Conservation (phyloP, 2,888 invertebrate genomes). For the Hydriomena furcata region DNA sequence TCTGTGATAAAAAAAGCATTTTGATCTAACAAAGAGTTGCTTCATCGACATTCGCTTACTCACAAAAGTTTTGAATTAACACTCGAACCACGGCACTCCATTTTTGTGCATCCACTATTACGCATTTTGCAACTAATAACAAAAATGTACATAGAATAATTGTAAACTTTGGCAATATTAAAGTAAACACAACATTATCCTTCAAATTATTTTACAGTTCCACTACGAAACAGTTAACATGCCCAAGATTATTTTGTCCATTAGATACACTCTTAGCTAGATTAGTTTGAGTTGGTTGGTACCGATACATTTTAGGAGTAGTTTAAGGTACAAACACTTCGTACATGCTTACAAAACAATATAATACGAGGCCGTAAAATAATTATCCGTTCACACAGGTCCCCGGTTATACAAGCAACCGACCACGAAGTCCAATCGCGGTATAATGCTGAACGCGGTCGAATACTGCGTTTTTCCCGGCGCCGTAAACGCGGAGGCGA, state of each 20-base stretch:
- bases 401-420: slow-evolving; percentile 99
- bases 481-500: slow-evolving; percentile 96
- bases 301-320: slow-evolving; percentile 6
- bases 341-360: too few relatives aligned
- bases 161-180: slow-evolving; percentile 4
- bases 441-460: slow-evolving; percentile 98
- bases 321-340: slow-evolving; percentile 7
- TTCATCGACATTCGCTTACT: slow-evolving; percentile 45
- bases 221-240: not conserved
- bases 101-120: slow-evolving; percentile 49
- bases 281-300: not conserved
- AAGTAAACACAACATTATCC: not conserved
- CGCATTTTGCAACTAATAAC: slow-evolving; percentile 44
- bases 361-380: not conserved
- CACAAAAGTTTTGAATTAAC: slow-evolving; percentile 49
- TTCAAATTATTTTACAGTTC: not conserved
- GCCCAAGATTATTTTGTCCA: not conserved
- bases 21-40: slow-evolving; percentile 66
- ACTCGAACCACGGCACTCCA: slow-evolving; percentile 49
- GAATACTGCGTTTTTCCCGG: slow-evolving; percentile 99
- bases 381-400: slow-evolving; percentile 79
- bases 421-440: slow-evolving; percentile 97
- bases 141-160: slow-evolving; percentile 30
- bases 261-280: slow-evolving; percentile 14
- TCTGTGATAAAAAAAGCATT: slow-evolving; percentile 63